Evolutionary conservation across 2,888 invertebrate species (phyloP), one percentile per base, ranked within the genome.

Genomic region (Allophyes oxyacanthae): DNA sequence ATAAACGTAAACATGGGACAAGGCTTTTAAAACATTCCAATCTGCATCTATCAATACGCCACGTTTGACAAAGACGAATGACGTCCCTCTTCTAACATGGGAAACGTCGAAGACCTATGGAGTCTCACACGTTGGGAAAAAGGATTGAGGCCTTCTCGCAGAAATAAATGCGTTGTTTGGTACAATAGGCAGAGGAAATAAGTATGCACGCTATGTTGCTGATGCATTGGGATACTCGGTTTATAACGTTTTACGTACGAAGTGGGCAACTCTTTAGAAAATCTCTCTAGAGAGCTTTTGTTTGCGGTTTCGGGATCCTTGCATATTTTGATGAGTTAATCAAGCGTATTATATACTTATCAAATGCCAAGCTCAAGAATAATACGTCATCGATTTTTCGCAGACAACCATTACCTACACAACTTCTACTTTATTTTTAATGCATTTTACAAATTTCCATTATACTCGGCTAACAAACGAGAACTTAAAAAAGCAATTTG

Each of bases 61-160:
- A 9, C 6, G 34, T 10, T 52, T 70, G 64, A 72, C 67, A 49
- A 49, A 54, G 67, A 70, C 38, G 30, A 49, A 70, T 72, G 60
- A 41, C 37, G 46, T 50, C 34, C 42, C 28, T 40, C 15, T 40
- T 42, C 33, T 34, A 49, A 38, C 43, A 30, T 42, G 51, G 38
- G 49, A 38, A 51, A 50, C 42, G 41, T 53, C 13, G 49, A 57
- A 50, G 9, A 26, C 25, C 51, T 48, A 34, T 43, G 43, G 45
- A 28, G 33, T 8, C 33, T 41, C 15, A 58, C 46, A 36, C 30
- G 36, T 40, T 38, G 25, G 15, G 11, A 10, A 45, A 50, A 41
- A 37, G 46, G 43, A 60, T 68, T 49, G 26, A 15, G 11, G 13
- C 28, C 28, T 2, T 28, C 28, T 8, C 7, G 8, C 28, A 8